A percentile compares a stretch with the other conserved stretches of the same genome.
phyloP scores from a whole-genome alignment of 2,113 vertebrate genomes.

The Platysteira castanea region DNA sequence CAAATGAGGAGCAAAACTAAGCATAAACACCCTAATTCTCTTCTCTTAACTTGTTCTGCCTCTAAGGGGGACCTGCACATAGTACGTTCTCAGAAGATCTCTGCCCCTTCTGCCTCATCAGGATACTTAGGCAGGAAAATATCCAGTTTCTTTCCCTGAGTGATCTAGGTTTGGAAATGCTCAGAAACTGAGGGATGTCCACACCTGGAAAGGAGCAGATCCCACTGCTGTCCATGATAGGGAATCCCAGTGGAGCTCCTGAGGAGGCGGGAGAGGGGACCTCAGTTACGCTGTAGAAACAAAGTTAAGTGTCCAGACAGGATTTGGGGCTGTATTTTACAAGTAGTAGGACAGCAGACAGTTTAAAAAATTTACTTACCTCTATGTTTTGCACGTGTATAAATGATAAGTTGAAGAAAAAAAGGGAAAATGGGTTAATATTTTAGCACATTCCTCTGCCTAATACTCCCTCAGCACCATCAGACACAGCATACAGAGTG shows the following conservation, averaged over 20 bases:
- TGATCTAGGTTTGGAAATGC: not conserved
- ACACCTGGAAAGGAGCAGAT: not conserved
- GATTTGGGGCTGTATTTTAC: not conserved
- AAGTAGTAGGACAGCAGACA: not conserved
- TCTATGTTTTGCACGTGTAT: not conserved
- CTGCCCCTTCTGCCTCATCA: not conserved
- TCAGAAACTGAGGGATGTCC: not conserved
- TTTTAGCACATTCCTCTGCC: not conserved
- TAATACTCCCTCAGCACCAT: not conserved
- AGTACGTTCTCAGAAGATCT: not conserved
- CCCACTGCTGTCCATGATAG: not conserved
- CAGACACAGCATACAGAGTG: not conserved
- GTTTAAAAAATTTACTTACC: not conserved
- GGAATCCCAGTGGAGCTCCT: not conserved
- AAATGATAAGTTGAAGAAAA: not conserved
- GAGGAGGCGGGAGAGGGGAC: accelerated
- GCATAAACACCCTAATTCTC: not conserved
- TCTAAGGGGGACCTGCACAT: accelerated
- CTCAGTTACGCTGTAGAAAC: accelerated
- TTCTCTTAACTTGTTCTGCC: not conserved
- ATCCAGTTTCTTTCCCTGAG: not conserved
- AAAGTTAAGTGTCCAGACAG: not conserved
- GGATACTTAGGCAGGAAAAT: not conserved
- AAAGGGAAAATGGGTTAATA: not conserved
- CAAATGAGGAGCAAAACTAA: not conserved